phyloP scores from a whole-genome alignment of 2,888 invertebrate genomes.

The Pseudococcus viburni region DNA sequence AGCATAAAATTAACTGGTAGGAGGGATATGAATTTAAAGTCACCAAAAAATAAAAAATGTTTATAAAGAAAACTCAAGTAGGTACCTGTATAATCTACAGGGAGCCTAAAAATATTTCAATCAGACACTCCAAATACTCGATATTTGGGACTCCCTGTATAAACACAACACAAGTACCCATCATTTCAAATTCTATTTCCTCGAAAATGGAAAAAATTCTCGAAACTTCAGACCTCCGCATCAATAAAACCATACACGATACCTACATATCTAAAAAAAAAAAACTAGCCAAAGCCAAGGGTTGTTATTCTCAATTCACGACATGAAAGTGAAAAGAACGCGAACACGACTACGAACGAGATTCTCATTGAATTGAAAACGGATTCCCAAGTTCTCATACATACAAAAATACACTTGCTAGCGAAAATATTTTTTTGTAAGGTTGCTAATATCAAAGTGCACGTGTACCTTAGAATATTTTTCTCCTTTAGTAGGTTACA shows the following conservation, averaged over 20 bases:
- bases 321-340: slow-evolving; percentile 15
- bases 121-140: no score
- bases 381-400: not conserved
- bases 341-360: slow-evolving; percentile 13
- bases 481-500: slow-evolving; percentile 31
- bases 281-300: not conserved
- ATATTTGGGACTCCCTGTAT: no score
- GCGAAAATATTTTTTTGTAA: slow-evolving; percentile 24
- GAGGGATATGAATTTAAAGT: no score
- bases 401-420: not conserved
- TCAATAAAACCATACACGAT: not conserved
- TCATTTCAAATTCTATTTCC: not conserved
- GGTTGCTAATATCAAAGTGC: slow-evolving; percentile 31
- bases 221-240: not conserved
- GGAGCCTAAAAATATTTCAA: no score
- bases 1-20: no score
- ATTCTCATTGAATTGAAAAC: slow-evolving; percentile 14
- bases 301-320: not conserved
- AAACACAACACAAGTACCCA: not conserved
- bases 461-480: slow-evolving; percentile 13
- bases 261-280: not conserved
- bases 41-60: no score
- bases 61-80: no score
- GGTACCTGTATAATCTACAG: no score
- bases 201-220: not conserved